Conservation (phyloP, 2,888 invertebrate genomes). For the Caenorhabditis sp. region DNA sequence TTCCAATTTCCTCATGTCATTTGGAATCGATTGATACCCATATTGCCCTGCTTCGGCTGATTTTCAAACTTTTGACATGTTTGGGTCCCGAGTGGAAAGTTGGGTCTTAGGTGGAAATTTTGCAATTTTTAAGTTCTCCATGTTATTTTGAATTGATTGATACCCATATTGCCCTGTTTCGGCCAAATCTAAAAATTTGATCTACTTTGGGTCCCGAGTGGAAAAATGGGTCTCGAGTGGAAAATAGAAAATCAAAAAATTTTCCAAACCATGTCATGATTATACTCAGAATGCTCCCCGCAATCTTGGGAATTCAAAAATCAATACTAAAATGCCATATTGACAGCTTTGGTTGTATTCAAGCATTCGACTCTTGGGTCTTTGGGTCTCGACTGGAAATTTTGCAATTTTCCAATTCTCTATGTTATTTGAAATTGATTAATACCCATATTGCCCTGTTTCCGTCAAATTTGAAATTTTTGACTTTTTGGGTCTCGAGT, state of each 20-base stretch:
- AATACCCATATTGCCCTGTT: too few species aligned
- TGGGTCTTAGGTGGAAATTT: not conserved
- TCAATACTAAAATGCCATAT: too few species aligned
- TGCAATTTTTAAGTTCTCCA: not conserved
- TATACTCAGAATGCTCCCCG: not conserved
- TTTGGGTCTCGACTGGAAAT: not conserved
- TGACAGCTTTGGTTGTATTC: too few species aligned
- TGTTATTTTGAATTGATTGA: not conserved
- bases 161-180: not conserved
- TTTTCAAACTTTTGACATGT: not conserved
- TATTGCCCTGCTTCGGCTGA: not conserved
- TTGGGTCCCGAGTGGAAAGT: too few species aligned
- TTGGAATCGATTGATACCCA: too few species aligned
- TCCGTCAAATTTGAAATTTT: too few species aligned
- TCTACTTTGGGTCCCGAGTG: not conserved
- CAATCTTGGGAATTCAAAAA: not conserved
- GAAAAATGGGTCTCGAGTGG: too few species aligned
- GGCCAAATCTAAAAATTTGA: not conserved
- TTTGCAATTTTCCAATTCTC: not conserved
- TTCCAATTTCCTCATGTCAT: too few species aligned
- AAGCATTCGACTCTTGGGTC: not conserved
- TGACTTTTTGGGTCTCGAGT: too few species aligned
- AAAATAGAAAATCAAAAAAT: not conserved
- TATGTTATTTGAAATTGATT: too few species aligned
- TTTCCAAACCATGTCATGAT: not conserved